Base-by-base conservation (phyloP, 2,888 invertebrate genomes). In the Drosophila rellima region DNA sequence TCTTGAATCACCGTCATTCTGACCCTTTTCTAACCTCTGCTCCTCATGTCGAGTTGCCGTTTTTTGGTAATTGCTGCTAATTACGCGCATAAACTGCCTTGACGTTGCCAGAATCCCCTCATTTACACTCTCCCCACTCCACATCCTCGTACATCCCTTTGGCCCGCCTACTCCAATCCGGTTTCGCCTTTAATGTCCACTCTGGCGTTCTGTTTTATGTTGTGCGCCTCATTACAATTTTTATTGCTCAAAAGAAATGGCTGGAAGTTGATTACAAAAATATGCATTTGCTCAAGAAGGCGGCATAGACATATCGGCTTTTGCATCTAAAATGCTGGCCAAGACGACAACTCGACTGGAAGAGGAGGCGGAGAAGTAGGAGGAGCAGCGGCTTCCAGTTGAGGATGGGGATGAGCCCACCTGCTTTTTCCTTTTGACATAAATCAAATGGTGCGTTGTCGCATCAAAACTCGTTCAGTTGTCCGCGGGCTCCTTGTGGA, bases 31-130 rank as follows among this genome's bases (percentile, higher is more conserved):
- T n/a, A 26, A 39, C 45, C 23, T 37, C 15, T 37, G 39, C 29
- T 50, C 20, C 35, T n/a, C 37, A 20, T n/a, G 2, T 11, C 8
- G 15, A 17, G 2, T 13, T 35, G 39, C 56, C 51, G 59, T 55
- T 42, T 57, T 64, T 70, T 52, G 80, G 56, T 82, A 89, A 85
- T 85, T 86, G 83, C 70, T 66, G 80, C 78, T 85, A 85, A 85
- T 85, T 85, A 82, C 63, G 83, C 83, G 90, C 77, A 82, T 85
- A 85, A 89, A 88, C 70, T 74, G 61, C 72, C 72, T 73, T 79
- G 74, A 74, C 79, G 59, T 51, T 35, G 56, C 18, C 70, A 17
- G 35, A 5, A 18, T 18, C 33, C 1, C 23, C 39, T 3, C 26
- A 1, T 11, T 15, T 3, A 3, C 39, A 26, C 39, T 44, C 7